Percentiles rank a stretch among this genome's conserved stretches.
phyloP scores from a whole-genome alignment of 1,140 invertebrate genomes.

The Belonocnema kinseyi region DNA sequence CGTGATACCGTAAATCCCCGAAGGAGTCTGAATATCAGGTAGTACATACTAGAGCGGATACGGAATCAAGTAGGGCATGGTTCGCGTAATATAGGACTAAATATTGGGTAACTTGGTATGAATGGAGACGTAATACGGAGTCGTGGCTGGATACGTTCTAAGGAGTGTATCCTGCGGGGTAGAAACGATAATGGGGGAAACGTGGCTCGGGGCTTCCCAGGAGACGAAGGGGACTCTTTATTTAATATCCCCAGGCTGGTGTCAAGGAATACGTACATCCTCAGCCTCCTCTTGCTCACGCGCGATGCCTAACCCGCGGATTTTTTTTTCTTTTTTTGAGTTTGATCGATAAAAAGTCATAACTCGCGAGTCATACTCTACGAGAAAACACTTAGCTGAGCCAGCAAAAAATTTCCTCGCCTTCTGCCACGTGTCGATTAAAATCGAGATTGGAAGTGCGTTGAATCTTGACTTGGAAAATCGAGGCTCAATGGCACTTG shows the following conservation, averaged over 20 bases:
- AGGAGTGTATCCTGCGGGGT: slow-evolving; percentile 42
- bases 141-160: slow-evolving; percentile 24
- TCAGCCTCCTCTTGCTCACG: neutral
- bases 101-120: slow-evolving; percentile 48
- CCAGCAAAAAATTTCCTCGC: slow-evolving; percentile 16
- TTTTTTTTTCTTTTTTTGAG: neutral
- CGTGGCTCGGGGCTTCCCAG: slow-evolving; percentile 41
- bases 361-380: slow-evolving; percentile 11
- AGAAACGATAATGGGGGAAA: slow-evolving; percentile 15
- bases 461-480: slow-evolving; percentile 15
- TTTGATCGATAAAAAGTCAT: slow-evolving; percentile 31
- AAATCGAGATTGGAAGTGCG: slow-evolving; percentile 21
- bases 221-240: slow-evolving; percentile 51
- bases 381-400: slow-evolving; percentile 12
- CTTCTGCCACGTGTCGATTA: slow-evolving; percentile 9
- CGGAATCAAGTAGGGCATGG: neutral
- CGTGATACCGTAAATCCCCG: slow-evolving; percentile 18
- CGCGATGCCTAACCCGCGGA: neutral
- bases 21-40: slow-evolving; percentile 20
- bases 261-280: slow-evolving; percentile 43
- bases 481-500: neutral
- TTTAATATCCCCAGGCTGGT: slow-evolving; percentile 57
- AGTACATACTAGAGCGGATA: slow-evolving; percentile 22
- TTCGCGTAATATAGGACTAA: slow-evolving; percentile 35
- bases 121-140: slow-evolving; percentile 46